Percentiles rank a stretch among this genome's conserved stretches.
phyloP scores from a whole-genome alignment of 2,797 vertebrate genomes.

The Rhinogobio ventralis region DNA sequence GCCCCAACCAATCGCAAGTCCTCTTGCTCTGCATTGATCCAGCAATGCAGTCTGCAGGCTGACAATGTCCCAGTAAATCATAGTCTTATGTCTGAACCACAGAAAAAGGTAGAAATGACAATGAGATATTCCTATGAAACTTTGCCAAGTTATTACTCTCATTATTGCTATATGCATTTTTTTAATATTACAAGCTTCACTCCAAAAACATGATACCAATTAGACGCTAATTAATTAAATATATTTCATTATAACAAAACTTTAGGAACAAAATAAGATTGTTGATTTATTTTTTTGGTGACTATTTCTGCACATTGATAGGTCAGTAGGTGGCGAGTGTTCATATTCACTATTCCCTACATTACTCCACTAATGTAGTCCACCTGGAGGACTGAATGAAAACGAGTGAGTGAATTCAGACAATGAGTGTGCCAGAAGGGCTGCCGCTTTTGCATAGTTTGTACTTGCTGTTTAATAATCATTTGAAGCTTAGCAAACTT shows the following conservation, averaged over 20 bases:
- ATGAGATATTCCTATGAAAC: neutral
- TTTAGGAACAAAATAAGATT: neutral
- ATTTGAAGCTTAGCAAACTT: too few species aligned
- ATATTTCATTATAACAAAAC: neutral
- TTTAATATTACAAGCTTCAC: neutral
- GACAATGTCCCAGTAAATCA: constrained; percentile 33
- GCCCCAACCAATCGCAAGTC: constrained; percentile 1
- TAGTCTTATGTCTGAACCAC: neutral
- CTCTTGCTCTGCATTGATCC: constrained; percentile 24
- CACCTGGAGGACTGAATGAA: too few species aligned
- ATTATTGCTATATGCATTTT: neutral
- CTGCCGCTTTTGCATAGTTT: too few species aligned
- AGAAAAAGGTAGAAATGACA: neutral
- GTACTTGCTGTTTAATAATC: too few species aligned
- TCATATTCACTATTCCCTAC: too few species aligned
- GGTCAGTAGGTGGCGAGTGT: neutral
- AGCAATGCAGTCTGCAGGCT: constrained; percentile 6
- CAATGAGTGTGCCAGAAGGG: too few species aligned
- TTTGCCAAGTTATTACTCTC: neutral
- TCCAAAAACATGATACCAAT: neutral
- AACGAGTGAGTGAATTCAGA: too few species aligned
- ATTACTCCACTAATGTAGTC: too few species aligned
- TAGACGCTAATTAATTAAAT: neutral
- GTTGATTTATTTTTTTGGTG: neutral
- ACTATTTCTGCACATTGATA: neutral